A percentile compares a stretch with the other conserved stretches of the same genome.
These are phyloP conservation scores for Alligator mississippiensis DNA, from an alignment of 2,113 vertebrate species.

Conservation along the genomic window DNA sequence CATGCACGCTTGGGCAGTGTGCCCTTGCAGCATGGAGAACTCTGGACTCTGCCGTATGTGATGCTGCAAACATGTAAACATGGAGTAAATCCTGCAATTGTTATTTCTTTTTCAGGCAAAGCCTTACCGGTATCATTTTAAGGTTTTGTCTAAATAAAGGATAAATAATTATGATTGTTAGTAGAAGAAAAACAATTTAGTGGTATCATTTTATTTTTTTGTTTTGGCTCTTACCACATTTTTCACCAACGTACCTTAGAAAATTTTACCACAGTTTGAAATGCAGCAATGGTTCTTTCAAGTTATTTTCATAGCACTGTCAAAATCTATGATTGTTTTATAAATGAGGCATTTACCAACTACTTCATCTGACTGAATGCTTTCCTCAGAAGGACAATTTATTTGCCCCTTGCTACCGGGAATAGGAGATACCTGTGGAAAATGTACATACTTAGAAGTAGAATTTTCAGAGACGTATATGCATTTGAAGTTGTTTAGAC, in stretches of 20 bases:
- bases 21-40: too few species aligned
- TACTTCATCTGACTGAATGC: not conserved
- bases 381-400: not conserved
- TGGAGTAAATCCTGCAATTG: not conserved
- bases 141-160: not conserved
- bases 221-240: not conserved
- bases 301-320: not conserved
- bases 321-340: not conserved
- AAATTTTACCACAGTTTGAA: too few species aligned
- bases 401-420: not conserved
- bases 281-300: not conserved
- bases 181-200: not conserved
- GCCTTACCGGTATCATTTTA: not conserved
- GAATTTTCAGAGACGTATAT: not conserved
- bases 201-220: not conserved
- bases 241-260: too few species aligned
- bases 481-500: not conserved
- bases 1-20: too few species aligned
- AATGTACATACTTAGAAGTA: not conserved
- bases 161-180: not conserved
- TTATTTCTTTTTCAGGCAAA: not conserved
- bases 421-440: not conserved
- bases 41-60: too few species aligned
- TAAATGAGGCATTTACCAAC: not conserved
- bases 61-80: too few species aligned